These are phyloP conservation scores for Zeugodacus cucurbitae DNA, from an alignment of 1,140 invertebrate species.

Conservation along the genomic window DNA sequence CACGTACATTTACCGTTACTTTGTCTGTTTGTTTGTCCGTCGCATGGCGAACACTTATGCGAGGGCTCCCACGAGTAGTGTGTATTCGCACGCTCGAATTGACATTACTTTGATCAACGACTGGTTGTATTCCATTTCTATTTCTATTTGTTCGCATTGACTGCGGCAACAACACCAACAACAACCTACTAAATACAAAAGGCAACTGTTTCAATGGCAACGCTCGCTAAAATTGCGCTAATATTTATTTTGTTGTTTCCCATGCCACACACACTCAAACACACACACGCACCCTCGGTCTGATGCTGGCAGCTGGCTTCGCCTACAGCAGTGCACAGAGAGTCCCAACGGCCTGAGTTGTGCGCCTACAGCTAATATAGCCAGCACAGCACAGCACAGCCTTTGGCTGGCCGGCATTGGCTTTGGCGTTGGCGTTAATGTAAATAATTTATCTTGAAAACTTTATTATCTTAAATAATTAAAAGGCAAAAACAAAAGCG, in stretches of 20 bases:
- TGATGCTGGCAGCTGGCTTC: neutral
- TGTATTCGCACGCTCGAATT: neutral
- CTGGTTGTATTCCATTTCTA: neutral
- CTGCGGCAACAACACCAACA: neutral
- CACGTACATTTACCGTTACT: neutral
- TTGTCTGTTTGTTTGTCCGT: neutral
- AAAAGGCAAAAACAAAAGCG: neutral
- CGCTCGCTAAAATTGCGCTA: neutral
- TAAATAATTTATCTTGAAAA: slow-evolving; percentile 11
- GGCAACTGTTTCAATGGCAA: neutral
- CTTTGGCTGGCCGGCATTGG: neutral
- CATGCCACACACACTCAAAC: neutral
- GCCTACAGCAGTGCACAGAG: neutral
- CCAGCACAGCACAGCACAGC: neutral
- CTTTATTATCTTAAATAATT: slow-evolving; percentile 4
- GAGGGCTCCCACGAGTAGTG: too few relatives aligned
- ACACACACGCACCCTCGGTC: neutral
- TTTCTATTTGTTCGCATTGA: neutral
- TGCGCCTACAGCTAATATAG: neutral
- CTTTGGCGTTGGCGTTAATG: neutral
- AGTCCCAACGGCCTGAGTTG: neutral
- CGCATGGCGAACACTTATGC: neutral
- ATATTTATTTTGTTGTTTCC: neutral
- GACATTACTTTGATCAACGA: neutral
- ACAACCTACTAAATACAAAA: neutral